phyloP scores from a whole-genome alignment of 2,888 invertebrate genomes.

The Ormyrus thymus region DNA sequence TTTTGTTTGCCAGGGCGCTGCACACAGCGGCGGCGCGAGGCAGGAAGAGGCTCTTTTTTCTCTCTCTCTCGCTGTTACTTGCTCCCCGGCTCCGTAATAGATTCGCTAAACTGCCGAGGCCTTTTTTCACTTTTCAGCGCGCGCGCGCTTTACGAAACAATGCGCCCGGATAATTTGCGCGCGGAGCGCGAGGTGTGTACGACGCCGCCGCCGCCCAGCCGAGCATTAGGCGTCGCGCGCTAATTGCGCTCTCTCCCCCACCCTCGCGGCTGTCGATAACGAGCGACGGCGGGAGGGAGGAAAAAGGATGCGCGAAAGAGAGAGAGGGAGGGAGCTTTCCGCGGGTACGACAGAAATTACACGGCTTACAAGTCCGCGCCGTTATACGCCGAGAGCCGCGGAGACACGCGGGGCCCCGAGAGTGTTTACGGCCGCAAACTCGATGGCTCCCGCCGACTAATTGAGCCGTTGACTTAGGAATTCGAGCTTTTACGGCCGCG shows the following conservation, averaged over 20 bases:
- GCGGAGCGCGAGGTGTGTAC: neutral
- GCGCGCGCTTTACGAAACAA: neutral
- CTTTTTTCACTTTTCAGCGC: conserved; percentile 1
- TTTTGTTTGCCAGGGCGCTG: conserved; percentile 15
- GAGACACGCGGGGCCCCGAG: neutral
- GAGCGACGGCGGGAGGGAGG: too few relatives aligned
- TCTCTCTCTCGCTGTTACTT: too few relatives aligned
- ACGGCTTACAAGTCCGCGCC: neutral
- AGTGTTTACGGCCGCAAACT: conserved; percentile 28
- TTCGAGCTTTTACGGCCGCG: conserved; percentile 22
- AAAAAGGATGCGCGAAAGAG: too few relatives aligned
- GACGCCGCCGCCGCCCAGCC: too few relatives aligned
- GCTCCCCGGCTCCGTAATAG: conserved; percentile 23
- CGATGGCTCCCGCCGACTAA: conserved; percentile 26
- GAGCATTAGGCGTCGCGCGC: too few relatives aligned
- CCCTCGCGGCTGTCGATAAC: too few relatives aligned
- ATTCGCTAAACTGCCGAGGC: conserved; percentile 24
- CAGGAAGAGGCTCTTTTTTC: neutral
- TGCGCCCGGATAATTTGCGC: conserved; percentile 1
- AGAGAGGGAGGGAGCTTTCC: neutral
- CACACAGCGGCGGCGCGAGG: neutral
- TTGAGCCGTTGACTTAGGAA: conserved; percentile 35
- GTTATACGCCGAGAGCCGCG: conserved; percentile 5
- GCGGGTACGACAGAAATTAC: conserved; percentile 26
- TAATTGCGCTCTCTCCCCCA: too few relatives aligned